These are phyloP conservation scores for Oxystoma pomonae DNA, from an alignment of 2,888 invertebrate genomes.

Conservation along the genomic window DNA sequence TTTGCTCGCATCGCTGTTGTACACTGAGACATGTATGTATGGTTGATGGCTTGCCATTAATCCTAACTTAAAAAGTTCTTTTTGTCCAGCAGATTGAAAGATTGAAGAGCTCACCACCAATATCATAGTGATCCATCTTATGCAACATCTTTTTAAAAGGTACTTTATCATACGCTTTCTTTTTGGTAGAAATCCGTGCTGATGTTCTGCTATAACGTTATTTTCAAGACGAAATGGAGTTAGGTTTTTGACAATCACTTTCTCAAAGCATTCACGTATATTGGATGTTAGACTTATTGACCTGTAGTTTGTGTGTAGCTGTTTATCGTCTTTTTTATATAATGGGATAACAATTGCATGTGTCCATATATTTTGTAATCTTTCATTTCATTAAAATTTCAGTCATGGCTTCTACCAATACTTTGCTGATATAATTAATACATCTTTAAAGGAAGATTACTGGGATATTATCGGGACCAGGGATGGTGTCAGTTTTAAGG, in stretches of 20 bases:
- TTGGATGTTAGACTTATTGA: not conserved
- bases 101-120: not conserved
- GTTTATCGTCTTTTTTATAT: not conserved
- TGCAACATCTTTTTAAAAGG: not conserved
- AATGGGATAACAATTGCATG: not conserved
- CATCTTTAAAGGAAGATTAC: not conserved
- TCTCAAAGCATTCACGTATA: not conserved
- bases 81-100: not conserved
- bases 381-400: not conserved
- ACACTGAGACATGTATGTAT: not conserved
- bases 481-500: not conserved
- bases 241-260: not conserved
- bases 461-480: not conserved
- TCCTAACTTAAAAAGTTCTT: not conserved
- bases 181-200: not conserved
- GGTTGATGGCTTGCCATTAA: not conserved
- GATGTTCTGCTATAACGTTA: not conserved
- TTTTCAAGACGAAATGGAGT: not conserved
- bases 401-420: not conserved
- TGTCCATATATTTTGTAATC: not conserved
- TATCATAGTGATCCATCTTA: not conserved
- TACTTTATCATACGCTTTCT: not conserved
- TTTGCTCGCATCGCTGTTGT: too few species aligned
- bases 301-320: not conserved
- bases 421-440: not conserved